Evolutionary conservation across 2,888 invertebrate species (phyloP), one percentile per base, ranked within the genome.

Genomic region (Abscondita cerata): DNA sequence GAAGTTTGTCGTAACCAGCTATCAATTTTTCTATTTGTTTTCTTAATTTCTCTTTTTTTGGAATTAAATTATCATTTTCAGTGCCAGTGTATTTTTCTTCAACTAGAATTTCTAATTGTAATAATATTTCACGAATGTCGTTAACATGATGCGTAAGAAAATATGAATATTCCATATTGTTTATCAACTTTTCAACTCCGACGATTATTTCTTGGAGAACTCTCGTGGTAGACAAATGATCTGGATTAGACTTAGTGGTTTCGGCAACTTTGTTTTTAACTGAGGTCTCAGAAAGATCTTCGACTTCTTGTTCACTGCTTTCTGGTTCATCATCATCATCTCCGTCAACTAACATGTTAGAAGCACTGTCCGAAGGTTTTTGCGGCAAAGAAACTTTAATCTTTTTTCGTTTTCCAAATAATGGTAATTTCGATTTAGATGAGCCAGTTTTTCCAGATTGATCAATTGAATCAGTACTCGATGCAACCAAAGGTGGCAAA

Each of bases 321-420:
- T 83, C 75, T 73, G 85, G 85, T 76, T 85, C 85, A 0, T 84
- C 83, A 59, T 84, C 84, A 67, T 83, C 84, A 15, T 78, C 73
- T 57, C 83, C 81, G 41, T 70, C 70, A 9, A 70, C 68, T 1
- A 66, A 61, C 46, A 52, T 79, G 75, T 68, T 75, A 69, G 44
- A 76, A 25, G 25, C 77, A 34, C 61, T 59, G 40, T 63, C 74
- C 54, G 34, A 61, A 6, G 52, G 48, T 34, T 75, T 75, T 74
- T 52, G 75, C 79, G 58, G 82, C 75, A 73, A 54, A 60, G 82
- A 81, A n/a, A 84, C 80, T 80, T 86, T 85, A 66, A 84, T 71
- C 68, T 81, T 80, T 72, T 83, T 80, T 79, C 85, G 79, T 71
- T 86, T 86, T 0, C 85, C 86, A 66, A 84, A 84, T 8, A 85